phyloP scores from a whole-genome alignment of 2,113 vertebrate species.

The Cochlearius cochlearius region DNA sequence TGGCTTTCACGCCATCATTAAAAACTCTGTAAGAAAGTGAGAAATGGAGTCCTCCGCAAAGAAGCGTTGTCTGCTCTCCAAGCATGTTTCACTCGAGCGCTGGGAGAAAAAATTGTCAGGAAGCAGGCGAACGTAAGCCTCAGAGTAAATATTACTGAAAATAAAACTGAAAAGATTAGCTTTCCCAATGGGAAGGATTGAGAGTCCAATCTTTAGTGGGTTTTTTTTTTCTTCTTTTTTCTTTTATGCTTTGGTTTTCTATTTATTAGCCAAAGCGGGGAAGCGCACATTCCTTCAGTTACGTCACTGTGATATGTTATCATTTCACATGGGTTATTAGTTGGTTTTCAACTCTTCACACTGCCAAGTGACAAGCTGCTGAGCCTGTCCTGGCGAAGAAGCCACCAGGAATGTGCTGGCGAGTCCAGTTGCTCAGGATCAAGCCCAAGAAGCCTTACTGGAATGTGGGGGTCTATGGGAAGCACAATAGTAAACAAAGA shows the following conservation, averaged over 20 bases:
- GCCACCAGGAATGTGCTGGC: neutral
- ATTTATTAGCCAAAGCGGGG: neutral
- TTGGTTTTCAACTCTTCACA: neutral
- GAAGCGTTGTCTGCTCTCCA: conserved; percentile 71
- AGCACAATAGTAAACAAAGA: conserved; percentile 52
- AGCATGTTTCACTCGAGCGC: neutral
- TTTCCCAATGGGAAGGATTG: neutral
- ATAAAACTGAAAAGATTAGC: neutral
- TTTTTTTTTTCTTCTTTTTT: neutral
- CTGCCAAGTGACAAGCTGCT: neutral
- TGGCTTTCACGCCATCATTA: conserved; percentile 80
- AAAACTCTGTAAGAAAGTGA: conserved; percentile 79
- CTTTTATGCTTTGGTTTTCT: neutral
- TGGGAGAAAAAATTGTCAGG: conserved; percentile 2
- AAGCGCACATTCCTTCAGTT: conserved; percentile 6
- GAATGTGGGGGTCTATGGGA: conserved; percentile 33
- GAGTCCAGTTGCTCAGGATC: conserved; percentile 6
- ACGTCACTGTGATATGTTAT: neutral
- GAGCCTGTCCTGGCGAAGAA: neutral
- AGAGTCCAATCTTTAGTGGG: neutral
- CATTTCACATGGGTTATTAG: neutral
- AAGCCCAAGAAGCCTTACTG: conserved; percentile 5
- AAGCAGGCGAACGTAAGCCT: neutral
- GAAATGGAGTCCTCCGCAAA: conserved; percentile 80
- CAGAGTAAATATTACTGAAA: neutral